Conservation (phyloP, 2,888 invertebrate genomes). For the Yponomeuta cagnagella region DNA sequence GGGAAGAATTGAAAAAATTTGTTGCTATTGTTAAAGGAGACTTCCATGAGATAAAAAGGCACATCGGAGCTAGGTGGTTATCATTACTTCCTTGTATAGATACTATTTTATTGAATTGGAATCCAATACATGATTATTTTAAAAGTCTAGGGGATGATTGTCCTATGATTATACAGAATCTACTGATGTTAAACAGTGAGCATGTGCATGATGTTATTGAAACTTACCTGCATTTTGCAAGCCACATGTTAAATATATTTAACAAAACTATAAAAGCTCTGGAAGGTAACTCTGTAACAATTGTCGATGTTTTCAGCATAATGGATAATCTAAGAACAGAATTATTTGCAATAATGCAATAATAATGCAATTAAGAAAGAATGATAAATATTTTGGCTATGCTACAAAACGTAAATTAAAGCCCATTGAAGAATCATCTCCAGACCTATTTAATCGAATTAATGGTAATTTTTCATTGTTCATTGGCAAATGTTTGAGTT, state of each 20-base stretch:
- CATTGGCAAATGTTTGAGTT: slow-evolving; percentile 19
- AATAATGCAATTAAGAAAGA: slow-evolving; percentile 16
- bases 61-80: slow-evolving; percentile 5
- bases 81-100: background rate
- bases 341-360: no score
- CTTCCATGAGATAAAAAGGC: slow-evolving; percentile 20
- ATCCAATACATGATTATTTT: slow-evolving; percentile 15
- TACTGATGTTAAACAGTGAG: slow-evolving; percentile 15
- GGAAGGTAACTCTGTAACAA: slow-evolving; percentile 23
- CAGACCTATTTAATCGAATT: slow-evolving; percentile 19
- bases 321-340: slow-evolving; percentile 23
- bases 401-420: slow-evolving; percentile 21
- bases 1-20: slow-evolving; percentile 23
- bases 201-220: slow-evolving; percentile 16
- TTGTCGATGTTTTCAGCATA: slow-evolving; percentile 22
- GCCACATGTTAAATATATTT: slow-evolving; percentile 24
- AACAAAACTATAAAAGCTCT: slow-evolving; percentile 23
- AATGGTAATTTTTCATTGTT: slow-evolving; percentile 20
- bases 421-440: slow-evolving; percentile 18
- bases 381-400: slow-evolving; percentile 21
- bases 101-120: slow-evolving; percentile 9
- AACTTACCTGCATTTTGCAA: slow-evolving; percentile 18
- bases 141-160: slow-evolving; percentile 18
- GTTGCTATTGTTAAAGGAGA: slow-evolving; percentile 25
- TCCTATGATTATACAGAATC: slow-evolving; percentile 18